Evolutionary conservation across 2,113 vertebrate genomes (phyloP).

Genomic region (Porphyrio hochstetteri): DNA sequence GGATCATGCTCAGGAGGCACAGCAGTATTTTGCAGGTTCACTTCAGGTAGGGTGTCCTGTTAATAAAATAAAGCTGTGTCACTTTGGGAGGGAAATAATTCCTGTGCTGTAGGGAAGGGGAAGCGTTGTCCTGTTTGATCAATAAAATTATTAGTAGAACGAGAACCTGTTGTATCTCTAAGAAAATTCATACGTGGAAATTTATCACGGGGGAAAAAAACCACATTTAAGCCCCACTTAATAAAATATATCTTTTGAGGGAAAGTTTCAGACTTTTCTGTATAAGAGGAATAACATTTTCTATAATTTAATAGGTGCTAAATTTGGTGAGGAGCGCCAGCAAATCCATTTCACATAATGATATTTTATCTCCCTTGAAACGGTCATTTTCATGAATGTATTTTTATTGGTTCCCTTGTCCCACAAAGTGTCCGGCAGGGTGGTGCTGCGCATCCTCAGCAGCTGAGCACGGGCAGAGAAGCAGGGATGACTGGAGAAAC

Average conservation of each 20-base stretch:
- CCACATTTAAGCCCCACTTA: conserved; percentile 41
- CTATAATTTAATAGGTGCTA: conserved; percentile 69
- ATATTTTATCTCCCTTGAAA: conserved; percentile 70
- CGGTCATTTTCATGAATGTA: conserved; percentile 56
- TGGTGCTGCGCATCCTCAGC: conserved; percentile 14
- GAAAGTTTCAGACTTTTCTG: conserved; percentile 60
- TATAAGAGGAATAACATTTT: conserved; percentile 57
- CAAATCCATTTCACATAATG: conserved; percentile 71
- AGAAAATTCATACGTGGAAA: conserved; percentile 18
- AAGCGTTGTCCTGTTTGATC: not conserved
- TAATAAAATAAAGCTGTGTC: not conserved
- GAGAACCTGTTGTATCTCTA: not conserved
- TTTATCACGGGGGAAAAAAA: conserved; percentile 14
- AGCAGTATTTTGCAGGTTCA: not conserved
- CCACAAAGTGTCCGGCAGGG: conserved; percentile 31
- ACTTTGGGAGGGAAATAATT: not conserved
- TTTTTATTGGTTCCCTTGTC: conserved; percentile 57
- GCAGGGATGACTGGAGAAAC: not conserved
- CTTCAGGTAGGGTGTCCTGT: not conserved
- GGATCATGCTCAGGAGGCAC: not conserved
- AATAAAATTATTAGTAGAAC: not conserved
- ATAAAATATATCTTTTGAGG: conserved; percentile 59
- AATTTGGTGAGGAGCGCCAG: conserved; percentile 69
- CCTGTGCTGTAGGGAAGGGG: not conserved
- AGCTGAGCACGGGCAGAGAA: not conserved